Percentiles rank a stretch among this genome's conserved stretches.
phyloP scores from a whole-genome alignment of 1,140 invertebrate genomes.

The Apis laboriosa region DNA sequence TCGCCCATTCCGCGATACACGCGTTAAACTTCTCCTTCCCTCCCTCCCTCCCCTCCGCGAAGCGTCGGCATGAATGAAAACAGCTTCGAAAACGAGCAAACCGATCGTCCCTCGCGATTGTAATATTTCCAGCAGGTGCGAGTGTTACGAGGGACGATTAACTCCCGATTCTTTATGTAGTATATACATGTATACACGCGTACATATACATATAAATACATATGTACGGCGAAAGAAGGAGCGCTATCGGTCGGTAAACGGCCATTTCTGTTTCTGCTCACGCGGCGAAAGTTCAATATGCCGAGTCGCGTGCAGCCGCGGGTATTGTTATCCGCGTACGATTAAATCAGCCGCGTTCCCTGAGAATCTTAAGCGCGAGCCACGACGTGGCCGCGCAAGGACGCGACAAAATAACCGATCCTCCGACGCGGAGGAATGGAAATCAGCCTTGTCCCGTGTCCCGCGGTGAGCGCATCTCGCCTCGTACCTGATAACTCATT shows the following conservation, averaged over 20 bases:
- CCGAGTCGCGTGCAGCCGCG: conserved; percentile 48
- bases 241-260: conserved; percentile 47
- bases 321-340: conserved; percentile 51
- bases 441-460: conserved; percentile 11
- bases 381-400: conserved; percentile 32
- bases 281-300: conserved; percentile 53
- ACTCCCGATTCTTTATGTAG: not conserved
- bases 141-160: conserved; percentile 36
- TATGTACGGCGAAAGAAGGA: not conserved
- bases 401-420: conserved; percentile 38
- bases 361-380: conserved; percentile 42
- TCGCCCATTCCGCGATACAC: too few relatives aligned
- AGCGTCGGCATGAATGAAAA: conserved; percentile 15
- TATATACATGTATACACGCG: too few relatives aligned
- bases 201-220: too few relatives aligned
- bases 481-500: conserved; percentile 26
- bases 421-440: conserved; percentile 40
- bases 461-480: not conserved
- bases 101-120: not conserved
- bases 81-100: not conserved
- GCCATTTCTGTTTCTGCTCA: conserved; percentile 51
- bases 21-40: not conserved
- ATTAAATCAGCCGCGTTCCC: conserved; percentile 49
- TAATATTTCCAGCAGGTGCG: conserved; percentile 24
- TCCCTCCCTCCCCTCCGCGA: not conserved